Percentiles rank a stretch among this genome's conserved stretches.
Evolutionary conservation across 2,797 vertebrate species (phyloP).

Genomic region (Buceros bicornis): DNA sequence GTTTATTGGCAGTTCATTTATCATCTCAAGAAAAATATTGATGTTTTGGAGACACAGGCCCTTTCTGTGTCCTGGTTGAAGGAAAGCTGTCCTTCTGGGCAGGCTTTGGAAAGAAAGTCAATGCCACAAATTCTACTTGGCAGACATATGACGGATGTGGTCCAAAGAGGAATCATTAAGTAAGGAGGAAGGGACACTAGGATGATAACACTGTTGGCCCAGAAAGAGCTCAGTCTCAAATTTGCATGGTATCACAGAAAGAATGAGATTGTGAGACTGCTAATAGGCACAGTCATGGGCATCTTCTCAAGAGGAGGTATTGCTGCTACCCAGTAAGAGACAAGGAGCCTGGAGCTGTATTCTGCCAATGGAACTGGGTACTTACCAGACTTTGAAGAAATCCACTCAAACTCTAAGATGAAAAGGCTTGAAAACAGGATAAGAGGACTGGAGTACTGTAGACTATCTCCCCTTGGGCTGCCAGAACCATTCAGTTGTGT

Average conservation of each 20-base stretch:
- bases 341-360: not conserved
- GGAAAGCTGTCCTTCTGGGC: constrained; percentile 63
- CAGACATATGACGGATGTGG: constrained; percentile 5
- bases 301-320: not conserved
- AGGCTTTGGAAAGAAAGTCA: constrained; percentile 71
- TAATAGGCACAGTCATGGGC: not conserved
- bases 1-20: constrained; percentile 84
- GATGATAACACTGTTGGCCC: not conserved
- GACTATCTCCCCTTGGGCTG: not conserved
- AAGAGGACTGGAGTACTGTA: not conserved
- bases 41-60: constrained; percentile 70
- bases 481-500: not conserved
- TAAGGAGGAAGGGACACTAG: not conserved
- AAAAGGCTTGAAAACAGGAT: not conserved
- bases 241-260: not conserved
- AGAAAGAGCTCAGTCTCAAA: not conserved
- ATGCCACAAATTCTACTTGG: constrained; percentile 42
- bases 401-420: not conserved
- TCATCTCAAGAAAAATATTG: constrained; percentile 84
- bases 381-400: not conserved
- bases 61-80: constrained; percentile 50
- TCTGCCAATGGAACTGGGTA: not conserved
- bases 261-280: not conserved
- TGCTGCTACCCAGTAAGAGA: not conserved
- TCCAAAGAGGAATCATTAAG: constrained; percentile 37